Conservation (phyloP, 2,113 vertebrate genomes). For the Stictonetta naevosa region DNA sequence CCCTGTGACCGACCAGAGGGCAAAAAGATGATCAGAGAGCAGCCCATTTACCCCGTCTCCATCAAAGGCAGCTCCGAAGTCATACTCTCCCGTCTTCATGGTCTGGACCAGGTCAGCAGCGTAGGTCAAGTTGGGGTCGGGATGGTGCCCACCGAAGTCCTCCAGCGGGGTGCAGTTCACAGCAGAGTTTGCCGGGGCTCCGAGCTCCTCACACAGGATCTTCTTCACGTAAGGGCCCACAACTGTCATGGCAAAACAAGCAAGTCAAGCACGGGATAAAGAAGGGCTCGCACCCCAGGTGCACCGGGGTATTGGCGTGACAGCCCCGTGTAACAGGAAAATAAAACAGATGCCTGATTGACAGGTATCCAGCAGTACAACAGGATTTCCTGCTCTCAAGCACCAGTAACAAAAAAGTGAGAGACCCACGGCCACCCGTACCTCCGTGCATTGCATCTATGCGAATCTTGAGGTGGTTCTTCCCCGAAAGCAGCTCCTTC, state of each 20-base stretch:
- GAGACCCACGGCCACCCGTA: constrained; percentile 23
- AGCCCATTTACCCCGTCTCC: constrained; percentile 90
- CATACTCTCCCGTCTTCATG: constrained; percentile 95
- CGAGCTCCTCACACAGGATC: constrained; percentile 95
- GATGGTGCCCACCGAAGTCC: constrained; percentile 97
- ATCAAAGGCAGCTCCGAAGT: constrained; percentile 97
- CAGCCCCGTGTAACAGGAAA: not conserved
- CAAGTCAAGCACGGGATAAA: not conserved
- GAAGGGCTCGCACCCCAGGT: not conserved
- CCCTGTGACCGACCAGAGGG: not conserved
- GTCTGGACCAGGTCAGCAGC: constrained; percentile 94
- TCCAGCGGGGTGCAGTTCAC: constrained; percentile 93
- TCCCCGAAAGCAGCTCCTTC: constrained; percentile 93
- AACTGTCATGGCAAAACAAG: constrained; percentile 70
- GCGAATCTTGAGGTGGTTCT: constrained; percentile 89
- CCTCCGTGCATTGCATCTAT: constrained; percentile 99
- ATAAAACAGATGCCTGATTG: not conserved
- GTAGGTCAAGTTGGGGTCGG: constrained; percentile 97
- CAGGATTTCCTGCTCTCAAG: not conserved
- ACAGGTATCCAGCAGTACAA: not conserved
- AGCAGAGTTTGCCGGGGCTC: constrained; percentile 91
- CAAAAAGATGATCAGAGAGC: not conserved
- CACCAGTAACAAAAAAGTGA: not conserved
- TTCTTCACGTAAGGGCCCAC: constrained; percentile 96
- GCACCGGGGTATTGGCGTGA: fast-evolving